A percentile compares a stretch with the other conserved stretches of the same genome.
phyloP scores from a whole-genome alignment of 2,888 invertebrate species.

The Aspidiotus destructor region DNA sequence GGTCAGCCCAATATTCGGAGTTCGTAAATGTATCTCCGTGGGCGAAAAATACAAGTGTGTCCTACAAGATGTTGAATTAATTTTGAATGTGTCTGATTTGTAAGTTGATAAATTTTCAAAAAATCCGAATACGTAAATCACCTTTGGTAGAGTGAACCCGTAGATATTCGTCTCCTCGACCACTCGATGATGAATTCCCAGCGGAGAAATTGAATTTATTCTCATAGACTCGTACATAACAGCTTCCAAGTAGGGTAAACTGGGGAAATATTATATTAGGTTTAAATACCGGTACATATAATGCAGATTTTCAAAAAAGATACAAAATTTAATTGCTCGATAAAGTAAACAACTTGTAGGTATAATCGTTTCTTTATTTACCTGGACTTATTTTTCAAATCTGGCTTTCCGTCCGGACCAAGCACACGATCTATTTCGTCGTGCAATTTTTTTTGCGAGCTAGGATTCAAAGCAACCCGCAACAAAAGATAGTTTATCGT shows the following conservation, averaged over 20 bases:
- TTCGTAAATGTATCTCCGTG: not conserved
- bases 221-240: not conserved
- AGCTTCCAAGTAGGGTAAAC: slow-evolving; percentile 1
- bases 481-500: slow-evolving; percentile 16
- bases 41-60: not conserved
- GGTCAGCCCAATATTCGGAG: slow-evolving; percentile 5
- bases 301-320: no score
- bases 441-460: slow-evolving; percentile 21
- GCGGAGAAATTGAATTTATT: slow-evolving; percentile 2
- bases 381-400: not conserved
- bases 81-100: not conserved
- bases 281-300: not conserved
- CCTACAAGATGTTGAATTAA: not conserved
- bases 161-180: not conserved
- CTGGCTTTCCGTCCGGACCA: not conserved
- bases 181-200: not conserved
- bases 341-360: no score
- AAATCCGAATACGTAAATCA: not conserved
- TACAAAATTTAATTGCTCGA: no score
- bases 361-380: not conserved
- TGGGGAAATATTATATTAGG: not conserved
- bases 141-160: not conserved
- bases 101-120: not conserved
- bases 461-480: slow-evolving; percentile 9
- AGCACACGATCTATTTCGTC: slow-evolving; percentile 18